Evolutionary conservation across 2,113 vertebrate species (phyloP).

Genomic region (Amphiprion percula): DNA sequence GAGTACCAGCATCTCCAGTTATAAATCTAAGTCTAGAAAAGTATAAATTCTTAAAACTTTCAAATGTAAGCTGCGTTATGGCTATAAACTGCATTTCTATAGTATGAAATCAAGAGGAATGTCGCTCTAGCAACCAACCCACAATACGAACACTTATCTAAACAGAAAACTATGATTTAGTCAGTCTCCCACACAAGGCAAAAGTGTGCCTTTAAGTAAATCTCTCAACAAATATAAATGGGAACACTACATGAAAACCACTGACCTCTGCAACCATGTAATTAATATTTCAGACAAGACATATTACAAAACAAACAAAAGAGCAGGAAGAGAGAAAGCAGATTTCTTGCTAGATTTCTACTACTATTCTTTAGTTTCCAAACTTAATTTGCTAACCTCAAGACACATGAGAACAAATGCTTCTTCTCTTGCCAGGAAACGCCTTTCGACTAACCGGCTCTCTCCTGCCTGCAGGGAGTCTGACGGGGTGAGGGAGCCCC

Average conservation of each 20-base stretch:
- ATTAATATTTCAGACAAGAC: slow-evolving; percentile 15
- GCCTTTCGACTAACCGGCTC: slow-evolving; percentile 49
- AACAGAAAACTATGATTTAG: neutral
- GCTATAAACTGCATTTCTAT: neutral
- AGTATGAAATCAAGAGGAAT: neutral
- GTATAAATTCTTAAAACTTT: neutral
- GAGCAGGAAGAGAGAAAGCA: slow-evolving; percentile 12
- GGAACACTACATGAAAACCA: neutral
- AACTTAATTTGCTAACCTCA: slow-evolving; percentile 40
- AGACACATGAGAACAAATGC: slow-evolving; percentile 43
- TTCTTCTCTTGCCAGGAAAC: slow-evolving; percentile 55
- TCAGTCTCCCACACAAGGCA: neutral
- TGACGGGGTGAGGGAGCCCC: slow-evolving; percentile 60
- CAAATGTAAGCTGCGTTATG: neutral
- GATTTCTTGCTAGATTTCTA: neutral
- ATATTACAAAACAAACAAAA: slow-evolving; percentile 5
- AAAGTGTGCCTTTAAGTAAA: neutral
- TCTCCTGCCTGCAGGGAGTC: slow-evolving; percentile 67
- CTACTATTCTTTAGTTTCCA: slow-evolving; percentile 8
- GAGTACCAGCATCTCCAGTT: neutral
- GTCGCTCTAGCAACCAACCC: neutral
- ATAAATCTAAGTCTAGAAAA: neutral
- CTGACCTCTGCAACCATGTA: neutral
- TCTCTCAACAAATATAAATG: slow-evolving; percentile 13
- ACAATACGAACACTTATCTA: neutral